A percentile compares a stretch with the other conserved stretches of the same genome.
Evolutionary conservation across 2,797 vertebrate species (phyloP).

Genomic region (Dipus sagitta): DNA sequence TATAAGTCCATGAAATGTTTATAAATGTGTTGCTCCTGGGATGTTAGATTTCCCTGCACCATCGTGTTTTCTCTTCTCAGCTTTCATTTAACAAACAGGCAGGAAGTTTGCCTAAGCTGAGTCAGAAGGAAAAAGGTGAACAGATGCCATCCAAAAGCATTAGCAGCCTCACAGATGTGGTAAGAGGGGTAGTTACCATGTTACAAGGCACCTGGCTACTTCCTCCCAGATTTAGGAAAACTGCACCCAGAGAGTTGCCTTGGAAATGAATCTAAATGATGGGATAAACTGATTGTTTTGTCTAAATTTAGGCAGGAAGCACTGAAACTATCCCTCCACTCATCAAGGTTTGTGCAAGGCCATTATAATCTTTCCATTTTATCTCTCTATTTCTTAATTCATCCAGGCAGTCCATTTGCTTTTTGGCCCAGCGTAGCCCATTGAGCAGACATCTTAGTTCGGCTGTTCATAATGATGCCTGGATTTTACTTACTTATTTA

Average conservation of each 20-base stretch:
- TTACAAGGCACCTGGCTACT: constrained; percentile 62
- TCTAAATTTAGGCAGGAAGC: constrained; percentile 65
- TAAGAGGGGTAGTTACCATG: constrained; percentile 44
- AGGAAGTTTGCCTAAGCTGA: constrained; percentile 39
- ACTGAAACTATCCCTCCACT: constrained; percentile 35
- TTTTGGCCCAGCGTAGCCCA: constrained; percentile 61
- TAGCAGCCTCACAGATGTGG: constrained; percentile 72
- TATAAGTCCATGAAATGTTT: constrained; percentile 37
- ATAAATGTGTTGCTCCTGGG: background rate
- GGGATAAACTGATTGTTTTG: constrained; percentile 63
- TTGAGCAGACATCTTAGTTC: constrained; percentile 74
- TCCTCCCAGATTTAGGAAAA: constrained; percentile 52
- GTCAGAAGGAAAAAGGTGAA: constrained; percentile 61
- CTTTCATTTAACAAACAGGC: background rate
- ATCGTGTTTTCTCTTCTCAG: background rate
- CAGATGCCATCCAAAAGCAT: constrained; percentile 38
- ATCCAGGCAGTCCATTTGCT: constrained; percentile 70
- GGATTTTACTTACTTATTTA: constrained; percentile 13
- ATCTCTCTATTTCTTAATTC: constrained; percentile 77
- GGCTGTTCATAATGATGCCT: constrained; percentile 58
- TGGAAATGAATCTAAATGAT: constrained; percentile 68
- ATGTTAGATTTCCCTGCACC: background rate
- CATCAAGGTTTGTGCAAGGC: constrained; percentile 67
- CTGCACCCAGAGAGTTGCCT: constrained; percentile 55
- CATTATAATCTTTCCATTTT: constrained; percentile 67